These are phyloP conservation scores for Hypomesus transpacificus DNA, from an alignment of 2,113 vertebrate species.

Conservation along the genomic window DNA sequence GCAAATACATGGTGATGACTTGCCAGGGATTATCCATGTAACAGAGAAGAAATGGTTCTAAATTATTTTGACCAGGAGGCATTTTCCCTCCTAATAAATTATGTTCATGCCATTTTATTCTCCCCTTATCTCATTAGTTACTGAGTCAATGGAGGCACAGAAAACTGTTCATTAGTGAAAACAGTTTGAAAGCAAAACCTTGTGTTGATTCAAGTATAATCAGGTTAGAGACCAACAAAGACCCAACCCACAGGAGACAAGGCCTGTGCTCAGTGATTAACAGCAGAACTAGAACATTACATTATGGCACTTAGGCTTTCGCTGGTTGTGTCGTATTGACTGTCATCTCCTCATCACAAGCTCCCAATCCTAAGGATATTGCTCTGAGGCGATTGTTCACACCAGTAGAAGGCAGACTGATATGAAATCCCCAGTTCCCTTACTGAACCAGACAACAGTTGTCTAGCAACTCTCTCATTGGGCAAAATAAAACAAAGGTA, in stretches of 20 bases:
- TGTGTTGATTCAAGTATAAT: constrained; percentile 46
- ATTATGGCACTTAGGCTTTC: constrained; percentile 53
- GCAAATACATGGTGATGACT: constrained; percentile 53
- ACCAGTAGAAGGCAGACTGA: constrained; percentile 51
- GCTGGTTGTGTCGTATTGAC: constrained; percentile 52
- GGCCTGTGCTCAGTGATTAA: too few species aligned
- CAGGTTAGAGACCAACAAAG: constrained; percentile 35
- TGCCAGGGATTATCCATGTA: constrained; percentile 60
- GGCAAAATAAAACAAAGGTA: constrained; percentile 42
- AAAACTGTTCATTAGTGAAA: constrained; percentile 50
- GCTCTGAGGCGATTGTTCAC: constrained; percentile 51
- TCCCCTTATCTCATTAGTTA: constrained; percentile 52
- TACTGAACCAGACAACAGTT: constrained; percentile 61
- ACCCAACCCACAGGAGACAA: too few species aligned
- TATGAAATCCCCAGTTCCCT: constrained; percentile 61
- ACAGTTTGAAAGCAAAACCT: constrained; percentile 32
- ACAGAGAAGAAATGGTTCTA: constrained; percentile 57
- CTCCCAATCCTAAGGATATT: constrained; percentile 50
- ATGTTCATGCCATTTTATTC: constrained; percentile 56
- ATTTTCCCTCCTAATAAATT: constrained; percentile 64
- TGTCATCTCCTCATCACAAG: constrained; percentile 58
- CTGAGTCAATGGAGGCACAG: constrained; percentile 51
- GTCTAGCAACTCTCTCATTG: constrained; percentile 62
- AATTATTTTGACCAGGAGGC: constrained; percentile 63
- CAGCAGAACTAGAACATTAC: background rate